These are phyloP conservation scores for Chanos chanos DNA, from an alignment of 2,797 vertebrate species.

Conservation along the genomic window DNA sequence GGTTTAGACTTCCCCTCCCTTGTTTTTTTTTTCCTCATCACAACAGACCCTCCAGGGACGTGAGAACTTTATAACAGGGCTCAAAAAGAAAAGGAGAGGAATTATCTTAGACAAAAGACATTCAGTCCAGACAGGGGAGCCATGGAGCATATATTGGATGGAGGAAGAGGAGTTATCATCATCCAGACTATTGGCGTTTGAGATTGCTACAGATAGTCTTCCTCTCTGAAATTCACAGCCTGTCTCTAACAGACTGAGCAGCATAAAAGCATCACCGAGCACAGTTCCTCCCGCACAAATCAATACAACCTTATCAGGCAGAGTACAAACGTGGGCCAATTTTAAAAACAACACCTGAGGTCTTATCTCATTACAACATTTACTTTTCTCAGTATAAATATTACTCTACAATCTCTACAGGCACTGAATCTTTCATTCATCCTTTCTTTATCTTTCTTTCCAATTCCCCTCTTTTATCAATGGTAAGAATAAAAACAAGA, in stretches of 20 bases:
- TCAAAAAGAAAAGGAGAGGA: conserved; percentile 24
- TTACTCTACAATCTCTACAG: too few relatives aligned
- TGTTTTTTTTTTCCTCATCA: neutral
- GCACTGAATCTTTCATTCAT: too few relatives aligned
- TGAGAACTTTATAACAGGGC: too few relatives aligned
- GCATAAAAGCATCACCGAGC: conserved; percentile 1
- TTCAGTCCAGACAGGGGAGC: conserved; percentile 5
- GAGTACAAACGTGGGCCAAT: conserved; percentile 27
- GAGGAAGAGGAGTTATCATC: conserved; percentile 24
- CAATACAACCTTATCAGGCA: conserved; percentile 19
- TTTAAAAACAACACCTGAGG: too few relatives aligned
- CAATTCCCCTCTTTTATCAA: too few relatives aligned
- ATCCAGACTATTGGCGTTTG: conserved; percentile 11
- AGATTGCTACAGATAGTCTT: conserved; percentile 6
- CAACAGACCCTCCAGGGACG: too few relatives aligned
- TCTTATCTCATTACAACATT: too few relatives aligned
- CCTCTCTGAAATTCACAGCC: conserved; percentile 21
- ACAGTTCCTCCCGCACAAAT: conserved; percentile 17
- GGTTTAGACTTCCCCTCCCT: too few relatives aligned
- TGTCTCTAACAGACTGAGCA: conserved; percentile 15
- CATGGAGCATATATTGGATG: conserved; percentile 20
- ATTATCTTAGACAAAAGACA: conserved; percentile 19
- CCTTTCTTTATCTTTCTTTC: too few relatives aligned
- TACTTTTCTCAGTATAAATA: too few relatives aligned
- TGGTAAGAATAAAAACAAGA: too few relatives aligned